Conservation (phyloP, 2,113 vertebrate species). For the Ibidorhyncha struthersii region DNA sequence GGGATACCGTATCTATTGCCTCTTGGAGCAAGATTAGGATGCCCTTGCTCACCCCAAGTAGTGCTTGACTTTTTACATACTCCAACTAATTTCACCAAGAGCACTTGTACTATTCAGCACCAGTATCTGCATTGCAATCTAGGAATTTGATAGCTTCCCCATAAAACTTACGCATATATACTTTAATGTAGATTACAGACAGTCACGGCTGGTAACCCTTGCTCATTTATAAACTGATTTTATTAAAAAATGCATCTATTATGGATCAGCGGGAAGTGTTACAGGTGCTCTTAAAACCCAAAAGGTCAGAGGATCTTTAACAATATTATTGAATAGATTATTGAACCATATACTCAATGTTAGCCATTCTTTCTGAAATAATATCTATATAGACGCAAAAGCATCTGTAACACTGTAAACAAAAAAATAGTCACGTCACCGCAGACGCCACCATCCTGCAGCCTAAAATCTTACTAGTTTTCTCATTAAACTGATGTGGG, state of each 20-base stretch:
- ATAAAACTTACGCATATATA: background rate
- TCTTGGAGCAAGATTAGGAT: background rate
- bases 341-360: background rate
- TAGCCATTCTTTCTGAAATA: background rate
- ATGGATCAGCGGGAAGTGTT: background rate
- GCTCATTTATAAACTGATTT: background rate
- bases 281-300: background rate
- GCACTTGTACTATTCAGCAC: background rate
- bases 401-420: background rate
- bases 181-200: fast-evolving
- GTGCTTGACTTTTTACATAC: background rate
- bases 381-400: background rate
- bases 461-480: background rate
- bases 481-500: background rate
- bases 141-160: background rate
- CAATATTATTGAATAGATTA: background rate
- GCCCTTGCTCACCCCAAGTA: background rate
- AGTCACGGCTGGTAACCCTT: too few relatives aligned
- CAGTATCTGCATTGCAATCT: background rate
- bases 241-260: background rate
- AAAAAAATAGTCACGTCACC: background rate
- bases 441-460: fast-evolving
- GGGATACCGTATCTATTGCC: background rate
- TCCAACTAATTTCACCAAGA: background rate
- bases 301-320: background rate